Base-by-base conservation (phyloP, 2,113 vertebrate species). In the Malurus alboscapulatus region DNA sequence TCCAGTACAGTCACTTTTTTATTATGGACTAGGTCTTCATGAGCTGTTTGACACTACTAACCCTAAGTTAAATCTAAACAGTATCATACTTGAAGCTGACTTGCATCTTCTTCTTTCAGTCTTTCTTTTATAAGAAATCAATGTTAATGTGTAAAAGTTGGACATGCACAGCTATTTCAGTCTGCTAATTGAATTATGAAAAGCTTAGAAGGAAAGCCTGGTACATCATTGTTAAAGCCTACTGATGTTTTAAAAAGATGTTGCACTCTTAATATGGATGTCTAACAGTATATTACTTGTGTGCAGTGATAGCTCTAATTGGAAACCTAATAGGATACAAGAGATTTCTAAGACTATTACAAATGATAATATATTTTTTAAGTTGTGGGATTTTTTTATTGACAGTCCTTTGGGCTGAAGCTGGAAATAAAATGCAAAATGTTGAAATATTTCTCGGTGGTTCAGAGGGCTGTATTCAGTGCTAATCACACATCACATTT, bases 71-170 rank as follows among this genome's bases (percentile, higher is more conserved):
- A 93, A 88, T 85, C 42, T 14, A 2, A 72, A 63, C 83, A 82
- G 11, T 68, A n/a, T 44, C 83, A 16, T n/a, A 40, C 59, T 94
- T 58, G 68, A 87, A 69, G 30, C 30, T 72, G 76, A 54, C 74
- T 81, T 76, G 72, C 36, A 53, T 93, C 65, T 77, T 77, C 40
- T 45, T 76, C 67, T 90, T 93, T 80, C 65, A 76, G 74, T 91
- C 61, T 79, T 85, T 66, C 62, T 29, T 91, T 94, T 93, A 12
- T 92, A 92, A 92, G 71, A 84, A 95, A 93, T 94, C 69, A 44
- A 21, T 93, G 40, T 57, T 85, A 79, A 62, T 54, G 30, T 67
- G 38, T 92, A 90, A 94, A 95, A 96, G 58, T 77, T 79, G 44
- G 92, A 73, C 44, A 48, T 61, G 47, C 92, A 34, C n/a, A 74